Evolutionary conservation across 2,888 invertebrate species (phyloP).

Genomic region (Oxytorus armatus): DNA sequence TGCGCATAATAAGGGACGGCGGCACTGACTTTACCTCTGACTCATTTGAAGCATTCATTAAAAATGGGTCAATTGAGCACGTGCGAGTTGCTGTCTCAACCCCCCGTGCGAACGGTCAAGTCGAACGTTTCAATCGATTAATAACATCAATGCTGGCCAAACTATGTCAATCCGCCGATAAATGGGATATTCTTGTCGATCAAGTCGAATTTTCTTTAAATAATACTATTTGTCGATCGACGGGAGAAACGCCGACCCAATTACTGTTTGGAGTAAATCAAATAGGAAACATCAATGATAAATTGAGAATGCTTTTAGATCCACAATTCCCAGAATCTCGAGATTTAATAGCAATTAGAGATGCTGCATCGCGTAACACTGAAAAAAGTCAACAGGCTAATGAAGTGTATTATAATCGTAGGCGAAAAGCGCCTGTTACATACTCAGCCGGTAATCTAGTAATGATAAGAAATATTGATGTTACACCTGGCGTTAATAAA

Average conservation of each 20-base stretch:
- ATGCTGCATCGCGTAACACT: constrained; percentile 27
- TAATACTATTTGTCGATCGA: too few species aligned
- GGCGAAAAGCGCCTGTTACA: constrained; percentile 23
- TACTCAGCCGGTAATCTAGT: constrained; percentile 53
- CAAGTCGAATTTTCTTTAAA: too few species aligned
- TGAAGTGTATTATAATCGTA: constrained; percentile 49
- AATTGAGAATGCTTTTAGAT: constrained; percentile 21
- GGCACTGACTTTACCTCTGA: constrained; percentile 70
- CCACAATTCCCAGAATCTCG: constrained; percentile 36
- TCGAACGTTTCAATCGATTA: too few species aligned
- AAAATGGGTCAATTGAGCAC: too few species aligned
- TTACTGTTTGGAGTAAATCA: constrained; percentile 75
- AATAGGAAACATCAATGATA: constrained; percentile 45
- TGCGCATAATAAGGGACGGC: constrained; percentile 72
- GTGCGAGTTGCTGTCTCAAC: too few species aligned
- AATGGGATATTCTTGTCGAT: too few species aligned
- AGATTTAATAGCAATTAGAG: constrained; percentile 35
- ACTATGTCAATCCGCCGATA: too few species aligned
- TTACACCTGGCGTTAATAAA: constrained; percentile 68
- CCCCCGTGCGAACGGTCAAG: too few species aligned
- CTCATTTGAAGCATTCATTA: too few species aligned
- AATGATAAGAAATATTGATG: constrained; percentile 72
- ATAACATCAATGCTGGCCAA: too few species aligned
- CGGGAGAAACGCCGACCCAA: constrained; percentile 64
- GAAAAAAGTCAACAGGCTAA: constrained; percentile 35